phyloP scores from a whole-genome alignment of 1,140 invertebrate genomes.

The Tetragonula clypearis region DNA sequence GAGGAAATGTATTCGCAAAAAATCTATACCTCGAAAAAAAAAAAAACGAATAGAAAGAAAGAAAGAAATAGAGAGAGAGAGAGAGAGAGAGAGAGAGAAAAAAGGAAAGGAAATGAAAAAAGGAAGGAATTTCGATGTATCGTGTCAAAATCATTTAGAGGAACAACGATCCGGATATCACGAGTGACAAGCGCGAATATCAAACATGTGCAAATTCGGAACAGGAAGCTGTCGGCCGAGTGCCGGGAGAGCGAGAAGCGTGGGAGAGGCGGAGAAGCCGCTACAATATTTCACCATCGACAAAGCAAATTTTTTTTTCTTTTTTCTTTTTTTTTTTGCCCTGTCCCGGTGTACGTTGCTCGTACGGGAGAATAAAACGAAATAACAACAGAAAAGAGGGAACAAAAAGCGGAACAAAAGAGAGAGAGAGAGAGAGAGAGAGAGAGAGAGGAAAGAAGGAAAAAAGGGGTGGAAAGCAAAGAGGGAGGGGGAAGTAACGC shows the following conservation, averaged over 20 bases:
- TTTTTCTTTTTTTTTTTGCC: too few species aligned
- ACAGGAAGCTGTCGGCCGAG: conserved; percentile 27
- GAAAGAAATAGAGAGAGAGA: not conserved
- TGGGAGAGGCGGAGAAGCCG: not conserved
- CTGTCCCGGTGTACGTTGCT: not conserved
- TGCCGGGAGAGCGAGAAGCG: not conserved
- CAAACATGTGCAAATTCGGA: conserved; percentile 41
- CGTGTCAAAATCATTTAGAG: conserved; percentile 10
- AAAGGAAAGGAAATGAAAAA: too few species aligned
- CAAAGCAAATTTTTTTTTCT: conserved; percentile 14
- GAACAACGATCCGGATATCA: conserved; percentile 11
- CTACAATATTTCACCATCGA: conserved; percentile 23
- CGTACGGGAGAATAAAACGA: not conserved
- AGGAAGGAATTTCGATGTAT: not conserved
- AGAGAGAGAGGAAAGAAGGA: not conserved
- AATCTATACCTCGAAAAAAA: too few species aligned
- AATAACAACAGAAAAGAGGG: not conserved
- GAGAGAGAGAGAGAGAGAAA: not conserved
- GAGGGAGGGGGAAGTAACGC: not conserved
- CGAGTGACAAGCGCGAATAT: conserved; percentile 32
- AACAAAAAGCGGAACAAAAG: not conserved
- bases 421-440: too few species aligned
- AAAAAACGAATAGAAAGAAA: not conserved
- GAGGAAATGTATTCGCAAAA: not conserved
- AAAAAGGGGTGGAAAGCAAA: too few species aligned